Evolutionary conservation across 92 coral and sea anemone genomes (phyloP).

Genomic region (Bergia puertoricense): DNA sequence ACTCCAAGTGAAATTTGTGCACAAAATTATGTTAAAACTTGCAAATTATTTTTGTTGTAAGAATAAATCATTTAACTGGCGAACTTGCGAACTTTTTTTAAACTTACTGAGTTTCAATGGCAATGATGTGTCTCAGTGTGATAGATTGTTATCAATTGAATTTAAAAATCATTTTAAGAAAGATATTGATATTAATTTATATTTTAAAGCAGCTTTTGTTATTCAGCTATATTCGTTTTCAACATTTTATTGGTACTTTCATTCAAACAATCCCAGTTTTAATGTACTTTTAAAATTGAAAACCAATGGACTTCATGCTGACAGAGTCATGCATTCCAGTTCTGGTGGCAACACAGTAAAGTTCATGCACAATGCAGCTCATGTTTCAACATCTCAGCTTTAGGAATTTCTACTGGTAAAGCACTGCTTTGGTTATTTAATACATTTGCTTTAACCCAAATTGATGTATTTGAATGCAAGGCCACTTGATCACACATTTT

Average conservation of each 20-base stretch:
- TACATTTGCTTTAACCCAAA: not conserved
- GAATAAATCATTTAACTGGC: not conserved
- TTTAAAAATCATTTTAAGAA: not conserved
- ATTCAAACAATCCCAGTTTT: not conserved
- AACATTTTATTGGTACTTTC: not conserved
- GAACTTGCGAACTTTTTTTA: not conserved
- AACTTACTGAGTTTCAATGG: not conserved
- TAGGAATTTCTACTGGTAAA: not conserved
- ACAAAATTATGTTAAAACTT: not conserved
- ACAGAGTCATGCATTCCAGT: slow-evolving; percentile 2
- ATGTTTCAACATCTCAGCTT: not conserved
- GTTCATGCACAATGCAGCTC: not conserved
- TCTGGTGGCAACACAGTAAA: not conserved
- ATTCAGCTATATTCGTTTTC: not conserved
- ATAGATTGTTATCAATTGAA: not conserved
- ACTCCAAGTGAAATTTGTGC: not conserved
- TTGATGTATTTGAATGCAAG: not conserved
- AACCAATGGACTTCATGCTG: slow-evolving; percentile 17
- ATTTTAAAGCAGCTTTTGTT: not conserved
- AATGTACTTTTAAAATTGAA: not conserved
- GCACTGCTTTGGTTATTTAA: not conserved
- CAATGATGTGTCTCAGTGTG: not conserved
- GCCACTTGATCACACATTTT: not conserved
- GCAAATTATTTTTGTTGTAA: not conserved
- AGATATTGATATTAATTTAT: not conserved